These are phyloP conservation scores for Rana temporaria DNA, from an alignment of 2,113 vertebrate species.

Conservation along the genomic window DNA sequence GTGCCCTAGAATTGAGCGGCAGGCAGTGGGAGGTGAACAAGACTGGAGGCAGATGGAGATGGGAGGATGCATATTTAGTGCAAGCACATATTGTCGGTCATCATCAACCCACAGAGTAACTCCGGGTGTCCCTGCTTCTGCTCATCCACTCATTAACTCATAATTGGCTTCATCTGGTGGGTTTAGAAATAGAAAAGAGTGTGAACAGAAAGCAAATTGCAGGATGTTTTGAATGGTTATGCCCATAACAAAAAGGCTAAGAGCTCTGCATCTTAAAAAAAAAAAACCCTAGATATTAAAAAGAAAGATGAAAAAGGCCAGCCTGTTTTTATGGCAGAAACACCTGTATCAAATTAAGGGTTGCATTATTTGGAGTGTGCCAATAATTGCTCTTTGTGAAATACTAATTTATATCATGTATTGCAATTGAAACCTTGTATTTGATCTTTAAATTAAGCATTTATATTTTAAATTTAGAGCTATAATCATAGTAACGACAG, in stretches of 20 bases:
- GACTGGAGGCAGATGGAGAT: conserved; percentile 50
- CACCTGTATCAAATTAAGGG: background rate
- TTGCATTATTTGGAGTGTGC: no score
- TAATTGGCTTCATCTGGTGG: conserved; percentile 15
- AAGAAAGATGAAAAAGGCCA: background rate
- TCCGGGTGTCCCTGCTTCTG: conserved; percentile 8
- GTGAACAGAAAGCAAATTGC: background rate
- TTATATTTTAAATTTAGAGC: no score
- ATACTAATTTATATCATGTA: no score
- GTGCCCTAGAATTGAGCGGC: conserved; percentile 33
- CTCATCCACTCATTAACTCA: conserved; percentile 20
- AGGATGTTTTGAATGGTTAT: conserved; percentile 1
- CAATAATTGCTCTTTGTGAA: no score
- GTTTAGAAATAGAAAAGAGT: conserved; percentile 1
- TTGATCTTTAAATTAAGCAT: no score
- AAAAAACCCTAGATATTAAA: background rate
- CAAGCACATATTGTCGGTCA: conserved; percentile 30
- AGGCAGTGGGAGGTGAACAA: conserved; percentile 44
- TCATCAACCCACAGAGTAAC: conserved; percentile 26
- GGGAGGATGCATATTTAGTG: conserved; percentile 26
- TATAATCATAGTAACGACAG: no score
- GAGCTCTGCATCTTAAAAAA: background rate
- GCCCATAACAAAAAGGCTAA: background rate
- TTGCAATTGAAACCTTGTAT: no score
- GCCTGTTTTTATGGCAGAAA: background rate